Evolutionary conservation across 2,113 vertebrate genomes (phyloP).

Genomic region (Pipra filicauda): DNA sequence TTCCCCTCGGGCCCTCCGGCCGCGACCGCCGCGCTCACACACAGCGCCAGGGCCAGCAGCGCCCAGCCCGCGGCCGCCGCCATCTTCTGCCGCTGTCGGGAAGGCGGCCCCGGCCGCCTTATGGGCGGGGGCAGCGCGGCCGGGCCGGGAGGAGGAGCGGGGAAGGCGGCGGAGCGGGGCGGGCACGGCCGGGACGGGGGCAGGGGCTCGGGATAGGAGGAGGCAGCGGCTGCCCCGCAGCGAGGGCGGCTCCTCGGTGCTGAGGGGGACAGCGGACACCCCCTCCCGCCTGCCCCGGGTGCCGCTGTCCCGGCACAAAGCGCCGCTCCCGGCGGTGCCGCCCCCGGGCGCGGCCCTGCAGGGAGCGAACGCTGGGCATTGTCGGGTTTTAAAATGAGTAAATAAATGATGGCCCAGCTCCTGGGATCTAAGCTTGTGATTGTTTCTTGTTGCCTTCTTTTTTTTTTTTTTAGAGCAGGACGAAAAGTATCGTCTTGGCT

Average conservation of each 20-base stretch:
- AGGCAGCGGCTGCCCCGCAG: background rate
- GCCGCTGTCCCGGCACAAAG: background rate
- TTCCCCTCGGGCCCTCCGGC: background rate
- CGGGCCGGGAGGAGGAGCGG: background rate
- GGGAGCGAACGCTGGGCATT: background rate
- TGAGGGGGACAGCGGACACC: rapidly evolving
- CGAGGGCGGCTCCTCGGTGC: too few species aligned
- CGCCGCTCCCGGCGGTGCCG: background rate
- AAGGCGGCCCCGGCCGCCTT: background rate
- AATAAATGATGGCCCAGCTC: background rate
- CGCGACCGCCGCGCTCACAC: conserved; percentile 50
- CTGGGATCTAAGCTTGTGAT: background rate
- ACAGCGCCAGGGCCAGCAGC: background rate
- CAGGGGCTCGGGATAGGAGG: too few species aligned
- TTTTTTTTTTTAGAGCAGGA: background rate
- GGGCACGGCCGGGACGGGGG: too few species aligned
- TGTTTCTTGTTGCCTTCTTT: too few species aligned
- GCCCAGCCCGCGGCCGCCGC: conserved; percentile 17
- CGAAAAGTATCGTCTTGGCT: rapidly evolving
- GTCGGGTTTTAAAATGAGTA: background rate
- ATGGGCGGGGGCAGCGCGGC: background rate
- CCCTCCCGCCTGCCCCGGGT: background rate
- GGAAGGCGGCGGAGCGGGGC: rapidly evolving
- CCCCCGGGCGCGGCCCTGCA: background rate
- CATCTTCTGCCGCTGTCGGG: conserved; percentile 48